phyloP scores from a whole-genome alignment of 2,113 vertebrate species.

The Hyla sarda region DNA sequence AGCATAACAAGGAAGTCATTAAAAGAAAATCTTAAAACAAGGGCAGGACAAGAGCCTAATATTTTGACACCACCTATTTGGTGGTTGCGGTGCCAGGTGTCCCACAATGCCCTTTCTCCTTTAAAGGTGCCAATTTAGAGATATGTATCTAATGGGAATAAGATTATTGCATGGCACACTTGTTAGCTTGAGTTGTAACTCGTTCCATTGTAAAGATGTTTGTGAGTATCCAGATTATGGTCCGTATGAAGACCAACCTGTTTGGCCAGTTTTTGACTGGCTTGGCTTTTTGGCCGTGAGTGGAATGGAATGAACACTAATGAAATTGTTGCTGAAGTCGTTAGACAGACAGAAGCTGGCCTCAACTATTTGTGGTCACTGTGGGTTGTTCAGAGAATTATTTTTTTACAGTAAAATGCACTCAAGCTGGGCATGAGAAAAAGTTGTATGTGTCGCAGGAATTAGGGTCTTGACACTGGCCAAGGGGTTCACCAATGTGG shows the following conservation, averaged over 20 bases:
- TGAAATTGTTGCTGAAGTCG: not conserved
- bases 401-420: too few relatives aligned
- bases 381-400: not conserved
- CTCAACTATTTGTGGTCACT: not conserved
- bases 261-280: constrained; percentile 18
- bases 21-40: not conserved
- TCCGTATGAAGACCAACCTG: not conserved
- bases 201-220: not conserved
- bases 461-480: too few relatives aligned
- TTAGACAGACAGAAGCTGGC: not conserved
- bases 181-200: not conserved
- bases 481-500: too few relatives aligned
- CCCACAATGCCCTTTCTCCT: not conserved
- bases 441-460: too few relatives aligned
- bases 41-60: not conserved
- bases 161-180: not conserved
- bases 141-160: not conserved
- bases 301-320: not conserved
- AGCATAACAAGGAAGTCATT: not conserved
- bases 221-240: not conserved
- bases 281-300: not conserved
- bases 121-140: not conserved
- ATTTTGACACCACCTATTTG: not conserved
- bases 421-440: too few relatives aligned
- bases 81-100: not conserved